phyloP scores from a whole-genome alignment of 2,113 vertebrate genomes.

The Brachionichthys hirsutus region DNA sequence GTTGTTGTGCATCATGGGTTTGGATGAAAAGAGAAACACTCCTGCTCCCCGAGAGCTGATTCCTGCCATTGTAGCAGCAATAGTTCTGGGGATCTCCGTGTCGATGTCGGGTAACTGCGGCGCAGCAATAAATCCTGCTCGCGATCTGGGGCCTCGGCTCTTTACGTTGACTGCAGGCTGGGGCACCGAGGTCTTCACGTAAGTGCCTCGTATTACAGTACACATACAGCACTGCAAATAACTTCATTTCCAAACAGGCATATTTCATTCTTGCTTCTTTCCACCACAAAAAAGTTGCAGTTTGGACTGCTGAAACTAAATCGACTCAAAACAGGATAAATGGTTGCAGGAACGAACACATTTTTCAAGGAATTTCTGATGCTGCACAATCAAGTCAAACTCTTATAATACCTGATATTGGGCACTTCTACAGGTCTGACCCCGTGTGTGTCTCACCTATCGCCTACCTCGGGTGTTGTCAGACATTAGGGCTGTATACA shows the following conservation, averaged over 20 bases:
- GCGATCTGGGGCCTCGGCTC: conserved; percentile 86
- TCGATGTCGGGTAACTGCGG: conserved; percentile 83
- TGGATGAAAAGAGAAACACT: conserved; percentile 78
- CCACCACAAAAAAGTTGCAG: no score
- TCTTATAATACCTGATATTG: neutral
- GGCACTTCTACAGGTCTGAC: neutral
- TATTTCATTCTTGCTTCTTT: no score
- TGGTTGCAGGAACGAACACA: no score
- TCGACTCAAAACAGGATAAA: no score
- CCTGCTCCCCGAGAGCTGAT: conserved; percentile 75
- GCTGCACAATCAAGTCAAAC: no score
- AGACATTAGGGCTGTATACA: neutral
- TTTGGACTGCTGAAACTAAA: no score
- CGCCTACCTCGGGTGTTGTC: conserved; percentile 12
- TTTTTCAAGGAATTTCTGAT: neutral
- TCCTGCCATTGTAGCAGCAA: conserved; percentile 72
- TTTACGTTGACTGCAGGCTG: conserved; percentile 86
- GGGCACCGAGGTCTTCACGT: conserved; percentile 84
- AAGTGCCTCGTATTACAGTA: conserved; percentile 28
- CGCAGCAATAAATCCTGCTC: conserved; percentile 85
- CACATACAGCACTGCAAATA: neutral
- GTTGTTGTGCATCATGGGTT: conserved; percentile 75
- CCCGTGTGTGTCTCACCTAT: neutral
- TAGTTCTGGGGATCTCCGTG: conserved; percentile 78
- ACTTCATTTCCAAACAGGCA: neutral